Conservation (phyloP, 2,113 vertebrate species). For the Odontophorus gujanensis region DNA sequence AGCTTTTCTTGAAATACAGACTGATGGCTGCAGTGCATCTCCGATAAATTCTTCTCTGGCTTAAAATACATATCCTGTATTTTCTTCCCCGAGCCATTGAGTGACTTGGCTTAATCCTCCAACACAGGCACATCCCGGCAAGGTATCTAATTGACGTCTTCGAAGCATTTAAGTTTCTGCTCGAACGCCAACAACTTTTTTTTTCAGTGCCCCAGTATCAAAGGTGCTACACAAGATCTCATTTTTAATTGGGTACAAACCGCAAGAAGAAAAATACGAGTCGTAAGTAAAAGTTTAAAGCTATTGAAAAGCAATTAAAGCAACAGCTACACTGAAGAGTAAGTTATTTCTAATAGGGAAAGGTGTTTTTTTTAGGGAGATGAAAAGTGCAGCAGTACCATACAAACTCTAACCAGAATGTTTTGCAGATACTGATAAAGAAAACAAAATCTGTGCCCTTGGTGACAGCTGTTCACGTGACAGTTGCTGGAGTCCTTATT, state of each 20-base stretch:
- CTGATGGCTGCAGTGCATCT: not conserved
- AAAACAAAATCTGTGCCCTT: not conserved
- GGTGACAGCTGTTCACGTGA: not conserved
- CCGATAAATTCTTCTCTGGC: not conserved
- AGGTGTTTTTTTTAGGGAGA: not conserved
- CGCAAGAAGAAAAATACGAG: not conserved
- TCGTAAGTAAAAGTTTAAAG: not conserved
- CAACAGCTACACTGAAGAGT: not conserved
- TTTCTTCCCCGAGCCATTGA: not conserved
- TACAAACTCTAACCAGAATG: not conserved
- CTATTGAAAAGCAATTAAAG: not conserved
- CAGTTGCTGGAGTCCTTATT: not conserved
- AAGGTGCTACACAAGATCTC: not conserved
- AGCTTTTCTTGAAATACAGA: not conserved
- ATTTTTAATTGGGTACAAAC: not conserved
- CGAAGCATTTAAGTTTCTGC: not conserved
- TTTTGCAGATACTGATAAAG: not conserved
- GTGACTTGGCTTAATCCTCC: not conserved
- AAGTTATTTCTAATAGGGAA: not conserved
- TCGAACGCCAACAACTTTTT: not conserved
- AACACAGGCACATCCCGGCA: not conserved
- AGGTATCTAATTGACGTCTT: not conserved
- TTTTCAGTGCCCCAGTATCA: accelerated
- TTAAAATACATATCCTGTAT: not conserved
- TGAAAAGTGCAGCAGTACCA: not conserved